These are phyloP conservation scores for Eledona agricola DNA, from an alignment of 2,888 invertebrate species.

Conservation along the genomic window DNA sequence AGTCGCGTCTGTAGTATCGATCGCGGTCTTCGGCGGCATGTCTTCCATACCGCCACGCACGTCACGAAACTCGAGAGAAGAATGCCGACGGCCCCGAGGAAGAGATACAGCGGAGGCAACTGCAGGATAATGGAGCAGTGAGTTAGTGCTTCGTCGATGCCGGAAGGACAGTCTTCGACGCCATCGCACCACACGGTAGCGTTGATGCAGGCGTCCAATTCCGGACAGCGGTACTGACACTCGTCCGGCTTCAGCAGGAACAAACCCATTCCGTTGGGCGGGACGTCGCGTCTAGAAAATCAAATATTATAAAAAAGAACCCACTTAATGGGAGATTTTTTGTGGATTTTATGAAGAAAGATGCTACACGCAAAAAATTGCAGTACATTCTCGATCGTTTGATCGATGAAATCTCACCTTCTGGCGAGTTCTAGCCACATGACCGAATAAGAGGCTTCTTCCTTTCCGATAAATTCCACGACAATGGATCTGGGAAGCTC, in stretches of 20 bases:
- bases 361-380: neutral
- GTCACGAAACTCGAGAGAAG: conserved; percentile 53
- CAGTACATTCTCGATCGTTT: neutral
- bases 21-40: conserved; percentile 70
- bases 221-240: conserved; percentile 79
- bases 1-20: conserved; percentile 82
- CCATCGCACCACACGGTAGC: conserved; percentile 85
- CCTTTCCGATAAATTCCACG: conserved; percentile 81
- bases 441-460: conserved; percentile 77
- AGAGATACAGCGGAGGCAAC: conserved; percentile 78
- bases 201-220: conserved; percentile 83
- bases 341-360: conserved; percentile 15
- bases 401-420: conserved; percentile 62
- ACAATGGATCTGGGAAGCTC: conserved; percentile 76
- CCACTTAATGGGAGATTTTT: neutral
- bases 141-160: conserved; percentile 80
- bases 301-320: conserved; percentile 4
- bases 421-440: conserved; percentile 86
- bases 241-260: conserved; percentile 70
- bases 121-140: conserved; percentile 82
- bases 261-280: conserved; percentile 67
- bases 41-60: conserved; percentile 55
- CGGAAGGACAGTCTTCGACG: conserved; percentile 78
- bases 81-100: conserved; percentile 62
- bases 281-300: conserved; percentile 61